Conservation (phyloP, 1,140 invertebrate species). For the Cotesia vestalis region DNA sequence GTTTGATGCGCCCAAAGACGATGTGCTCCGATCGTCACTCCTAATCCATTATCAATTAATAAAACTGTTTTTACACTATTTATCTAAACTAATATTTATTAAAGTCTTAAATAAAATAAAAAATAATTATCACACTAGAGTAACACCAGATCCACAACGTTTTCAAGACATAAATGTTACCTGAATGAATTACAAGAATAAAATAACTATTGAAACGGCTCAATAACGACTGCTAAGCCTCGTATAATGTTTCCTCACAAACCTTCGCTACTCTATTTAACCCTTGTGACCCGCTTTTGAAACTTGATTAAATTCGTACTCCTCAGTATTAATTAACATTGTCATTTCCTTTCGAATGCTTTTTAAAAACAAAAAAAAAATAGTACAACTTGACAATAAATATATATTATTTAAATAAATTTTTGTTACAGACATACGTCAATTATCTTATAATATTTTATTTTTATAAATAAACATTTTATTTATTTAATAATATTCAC, state of each 20-base stretch:
- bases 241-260: constrained; percentile 25
- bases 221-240: constrained; percentile 39
- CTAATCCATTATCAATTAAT: constrained; percentile 62
- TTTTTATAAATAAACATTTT: too few species aligned
- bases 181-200: not conserved
- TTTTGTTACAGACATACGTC: too few species aligned
- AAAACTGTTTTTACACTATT: constrained; percentile 5
- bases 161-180: not conserved
- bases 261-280: constrained; percentile 43
- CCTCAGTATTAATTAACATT: constrained; percentile 41
- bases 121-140: not conserved
- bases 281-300: constrained; percentile 43
- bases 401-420: not conserved
- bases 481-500: too few species aligned
- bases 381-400: not conserved
- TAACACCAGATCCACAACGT: not conserved
- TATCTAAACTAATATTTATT: not conserved
- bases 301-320: constrained; percentile 50
- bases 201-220: constrained; percentile 26
- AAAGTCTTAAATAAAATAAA: too few species aligned
- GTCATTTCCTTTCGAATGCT: constrained; percentile 55
- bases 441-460: too few species aligned
- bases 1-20: constrained; percentile 89
- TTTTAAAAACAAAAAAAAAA: not conserved
- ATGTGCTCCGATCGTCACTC: constrained; percentile 88